Conservation (phyloP, 2,888 invertebrate genomes). For the Anarsia innoxiella region DNA sequence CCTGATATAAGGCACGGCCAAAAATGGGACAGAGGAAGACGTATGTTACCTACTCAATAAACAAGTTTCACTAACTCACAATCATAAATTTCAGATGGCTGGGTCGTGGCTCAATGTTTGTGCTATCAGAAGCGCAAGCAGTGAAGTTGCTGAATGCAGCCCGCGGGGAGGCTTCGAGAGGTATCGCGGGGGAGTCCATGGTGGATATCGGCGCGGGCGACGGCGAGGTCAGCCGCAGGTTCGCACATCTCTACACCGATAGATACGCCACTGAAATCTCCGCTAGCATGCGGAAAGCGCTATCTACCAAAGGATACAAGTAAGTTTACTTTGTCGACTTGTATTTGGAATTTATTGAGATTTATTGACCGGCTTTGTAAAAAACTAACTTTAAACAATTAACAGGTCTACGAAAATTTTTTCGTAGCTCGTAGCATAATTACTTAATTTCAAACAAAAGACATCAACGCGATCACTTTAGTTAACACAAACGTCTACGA, state of each 20-base stretch:
- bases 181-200: slow-evolving; percentile 55
- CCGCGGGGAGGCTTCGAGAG: slow-evolving; percentile 1
- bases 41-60: no score
- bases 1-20: no score
- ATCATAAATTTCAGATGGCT: slow-evolving; percentile 76
- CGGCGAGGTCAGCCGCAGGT: slow-evolving; percentile 90
- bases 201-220: slow-evolving; percentile 97
- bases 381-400: no score
- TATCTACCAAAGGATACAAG: slow-evolving; percentile 85
- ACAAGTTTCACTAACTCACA: background rate
- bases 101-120: slow-evolving; percentile 97
- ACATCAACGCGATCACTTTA: slow-evolving; percentile 5
- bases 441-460: background rate
- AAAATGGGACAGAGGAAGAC: no score
- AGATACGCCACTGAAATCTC: slow-evolving; percentile 96
- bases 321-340: slow-evolving; percentile 48
- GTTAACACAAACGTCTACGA: no score
- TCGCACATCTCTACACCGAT: slow-evolving; percentile 82
- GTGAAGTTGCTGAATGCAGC: slow-evolving; percentile 77
- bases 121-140: slow-evolving; percentile 90
- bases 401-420: no score
- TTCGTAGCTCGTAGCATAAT: background rate
- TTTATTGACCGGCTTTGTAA: no score
- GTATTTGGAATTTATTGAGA: no score
- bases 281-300: slow-evolving; percentile 87